Conservation (phyloP, 1,140 invertebrate species). For the Ostrea denselamellosa region DNA sequence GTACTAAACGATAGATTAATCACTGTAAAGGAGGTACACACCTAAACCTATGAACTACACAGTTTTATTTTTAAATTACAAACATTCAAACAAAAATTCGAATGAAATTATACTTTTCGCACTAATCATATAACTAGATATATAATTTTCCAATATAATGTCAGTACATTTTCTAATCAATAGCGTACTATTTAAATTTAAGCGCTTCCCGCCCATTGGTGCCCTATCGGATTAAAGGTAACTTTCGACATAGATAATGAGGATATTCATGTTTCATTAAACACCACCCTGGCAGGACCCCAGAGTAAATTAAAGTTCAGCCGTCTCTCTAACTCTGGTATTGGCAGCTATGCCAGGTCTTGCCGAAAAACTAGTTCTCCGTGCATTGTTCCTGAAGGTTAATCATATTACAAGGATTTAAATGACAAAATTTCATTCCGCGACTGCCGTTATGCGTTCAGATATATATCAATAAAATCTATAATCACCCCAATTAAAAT, state of each 20-base stretch:
- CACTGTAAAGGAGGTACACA: no score
- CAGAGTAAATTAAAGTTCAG: slow-evolving; percentile 13
- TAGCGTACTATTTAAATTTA: no score
- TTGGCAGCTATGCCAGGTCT: neutral
- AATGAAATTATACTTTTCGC: neutral
- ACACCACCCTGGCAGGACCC: neutral
- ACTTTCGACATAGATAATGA: neutral
- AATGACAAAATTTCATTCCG: slow-evolving; percentile 15
- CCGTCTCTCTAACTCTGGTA: neutral
- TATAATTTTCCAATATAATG: no score
- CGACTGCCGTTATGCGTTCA: neutral
- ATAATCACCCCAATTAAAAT: slow-evolving; percentile 38
- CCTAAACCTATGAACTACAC: no score
- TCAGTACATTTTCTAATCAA: no score
- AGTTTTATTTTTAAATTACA: neutral
- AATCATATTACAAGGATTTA: slow-evolving; percentile 36
- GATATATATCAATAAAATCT: slow-evolving; percentile 22
- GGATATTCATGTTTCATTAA: neutral
- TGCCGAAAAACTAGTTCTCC: neutral
- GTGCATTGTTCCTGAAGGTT: neutral
- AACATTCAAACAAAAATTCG: neutral
- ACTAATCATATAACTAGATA: neutral
- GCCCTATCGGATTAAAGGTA: no score
- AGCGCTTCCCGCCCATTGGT: no score
- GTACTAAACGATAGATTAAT: no score